Evolutionary conservation across 2,113 vertebrate species (phyloP).

Genomic region (Phrynocephalus versicolor): DNA sequence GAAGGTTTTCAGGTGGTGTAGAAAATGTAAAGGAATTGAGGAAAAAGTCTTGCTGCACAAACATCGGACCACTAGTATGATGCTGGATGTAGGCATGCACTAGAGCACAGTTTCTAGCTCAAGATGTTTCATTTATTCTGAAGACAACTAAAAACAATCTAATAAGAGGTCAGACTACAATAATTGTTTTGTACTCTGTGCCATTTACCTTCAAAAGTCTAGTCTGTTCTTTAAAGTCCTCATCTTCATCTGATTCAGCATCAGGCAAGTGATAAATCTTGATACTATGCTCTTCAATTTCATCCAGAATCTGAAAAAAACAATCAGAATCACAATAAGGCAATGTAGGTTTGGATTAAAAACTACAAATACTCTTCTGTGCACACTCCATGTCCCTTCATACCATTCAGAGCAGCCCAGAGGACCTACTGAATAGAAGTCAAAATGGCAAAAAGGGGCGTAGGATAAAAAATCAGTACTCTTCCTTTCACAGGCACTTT

Average conservation of each 20-base stretch:
- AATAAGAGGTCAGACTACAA: not conserved
- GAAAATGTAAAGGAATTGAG: too few relatives aligned
- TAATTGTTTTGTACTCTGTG: not conserved
- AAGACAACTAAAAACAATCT: not conserved
- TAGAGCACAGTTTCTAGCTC: not conserved
- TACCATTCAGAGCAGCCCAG: not conserved
- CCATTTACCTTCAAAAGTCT: constrained; percentile 89
- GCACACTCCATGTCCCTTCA: not conserved
- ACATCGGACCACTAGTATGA: too few relatives aligned
- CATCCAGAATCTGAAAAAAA: constrained; percentile 88
- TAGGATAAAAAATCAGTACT: not conserved
- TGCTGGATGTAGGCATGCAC: not conserved
- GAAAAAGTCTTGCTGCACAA: too few relatives aligned
- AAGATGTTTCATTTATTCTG: not conserved
- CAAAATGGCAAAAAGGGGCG: not conserved
- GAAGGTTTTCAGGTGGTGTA: too few relatives aligned
- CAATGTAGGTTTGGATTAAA: not conserved
- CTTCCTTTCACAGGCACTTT: not conserved
- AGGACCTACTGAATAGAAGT: not conserved
- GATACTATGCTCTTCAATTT: constrained; percentile 97
- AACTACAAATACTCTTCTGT: not conserved
- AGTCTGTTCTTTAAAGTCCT: constrained; percentile 98
- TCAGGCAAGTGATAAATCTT: constrained; percentile 99
- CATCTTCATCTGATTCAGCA: constrained; percentile 97
- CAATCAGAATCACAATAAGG: not conserved